A percentile compares a stretch with the other conserved stretches of the same genome.
Evolutionary conservation across 2,797 vertebrate genomes (phyloP).

Genomic region (Brachyalestes nurse): DNA sequence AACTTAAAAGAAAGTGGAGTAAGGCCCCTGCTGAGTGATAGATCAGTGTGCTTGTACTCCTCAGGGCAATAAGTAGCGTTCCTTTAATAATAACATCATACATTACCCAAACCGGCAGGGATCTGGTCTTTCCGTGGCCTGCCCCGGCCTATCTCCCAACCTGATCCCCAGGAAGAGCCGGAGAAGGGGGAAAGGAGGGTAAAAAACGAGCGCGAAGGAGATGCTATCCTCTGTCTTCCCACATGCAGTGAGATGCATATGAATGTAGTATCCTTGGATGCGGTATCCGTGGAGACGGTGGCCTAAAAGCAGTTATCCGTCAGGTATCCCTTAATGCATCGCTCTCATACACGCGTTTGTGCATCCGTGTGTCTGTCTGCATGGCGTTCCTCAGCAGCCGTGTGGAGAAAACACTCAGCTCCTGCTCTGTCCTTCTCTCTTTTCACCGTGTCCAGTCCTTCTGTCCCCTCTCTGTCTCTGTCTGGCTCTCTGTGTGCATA

Average conservation of each 20-base stretch:
- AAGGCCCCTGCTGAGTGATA: not conserved
- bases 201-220: not conserved
- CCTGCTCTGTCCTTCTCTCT: not conserved
- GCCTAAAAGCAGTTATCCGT: constrained; percentile 43
- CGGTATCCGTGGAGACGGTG: constrained; percentile 29
- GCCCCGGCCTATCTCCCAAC: not conserved
- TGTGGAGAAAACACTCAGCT: not conserved
- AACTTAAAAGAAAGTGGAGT: constrained; percentile 36
- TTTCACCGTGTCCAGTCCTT: not conserved
- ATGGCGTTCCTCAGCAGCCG: constrained; percentile 22
- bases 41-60: not conserved
- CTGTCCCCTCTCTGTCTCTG: not conserved
- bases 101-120: not conserved
- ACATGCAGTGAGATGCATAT: constrained; percentile 30
- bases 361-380: constrained; percentile 26
- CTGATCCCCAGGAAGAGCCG: not conserved
- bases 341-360: constrained; percentile 12
- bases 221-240: constrained; percentile 7
- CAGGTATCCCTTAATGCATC: constrained; percentile 8
- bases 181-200: too few species aligned
- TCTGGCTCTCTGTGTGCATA: not conserved
- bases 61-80: not conserved
- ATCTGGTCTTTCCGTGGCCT: not conserved
- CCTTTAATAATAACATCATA: not conserved
- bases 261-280: constrained; percentile 30